Evolutionary conservation across 2,113 vertebrate genomes (phyloP).

Genomic region (Thamnophis sirtalis): DNA sequence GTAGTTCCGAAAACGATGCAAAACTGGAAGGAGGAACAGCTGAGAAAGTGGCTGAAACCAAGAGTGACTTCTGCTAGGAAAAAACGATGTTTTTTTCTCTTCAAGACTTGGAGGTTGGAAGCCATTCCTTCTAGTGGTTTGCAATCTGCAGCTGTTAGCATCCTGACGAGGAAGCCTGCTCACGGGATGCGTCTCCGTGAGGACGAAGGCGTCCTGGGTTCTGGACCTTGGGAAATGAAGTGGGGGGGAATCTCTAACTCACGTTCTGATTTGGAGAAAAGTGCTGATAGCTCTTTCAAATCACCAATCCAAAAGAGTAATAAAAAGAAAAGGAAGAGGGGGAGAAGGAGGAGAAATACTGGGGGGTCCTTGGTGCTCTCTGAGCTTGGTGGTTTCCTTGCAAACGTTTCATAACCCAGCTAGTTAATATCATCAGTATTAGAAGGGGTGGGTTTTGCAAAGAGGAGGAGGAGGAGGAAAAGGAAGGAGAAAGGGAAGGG

Average conservation of each 20-base stretch:
- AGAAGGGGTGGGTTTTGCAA: too few relatives aligned
- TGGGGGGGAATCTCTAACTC: background rate
- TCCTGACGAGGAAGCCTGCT: slow-evolving; percentile 14
- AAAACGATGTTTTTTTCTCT: background rate
- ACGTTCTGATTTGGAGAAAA: background rate
- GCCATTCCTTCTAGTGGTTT: slow-evolving; percentile 31
- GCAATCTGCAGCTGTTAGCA: slow-evolving; percentile 21
- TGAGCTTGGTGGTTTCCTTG: too few relatives aligned
- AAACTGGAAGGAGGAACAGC: slow-evolving; percentile 30
- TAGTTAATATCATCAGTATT: too few relatives aligned
- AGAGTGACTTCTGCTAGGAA: background rate
- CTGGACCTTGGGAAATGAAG: background rate
- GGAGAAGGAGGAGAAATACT: background rate
- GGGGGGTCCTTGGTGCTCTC: too few relatives aligned
- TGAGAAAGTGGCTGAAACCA: slow-evolving; percentile 24
- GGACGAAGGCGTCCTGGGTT: background rate
- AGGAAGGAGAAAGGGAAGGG: too few relatives aligned
- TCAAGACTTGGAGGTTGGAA: slow-evolving; percentile 23
- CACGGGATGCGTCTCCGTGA: background rate
- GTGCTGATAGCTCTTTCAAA: background rate
- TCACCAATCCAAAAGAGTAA: background rate
- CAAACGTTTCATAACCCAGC: too few relatives aligned
- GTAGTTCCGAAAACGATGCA: slow-evolving; percentile 33
- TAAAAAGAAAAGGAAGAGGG: background rate
- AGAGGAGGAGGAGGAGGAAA: accelerated